phyloP scores from a whole-genome alignment of 2,888 invertebrate species.

The Sclerodermus sp. region DNA sequence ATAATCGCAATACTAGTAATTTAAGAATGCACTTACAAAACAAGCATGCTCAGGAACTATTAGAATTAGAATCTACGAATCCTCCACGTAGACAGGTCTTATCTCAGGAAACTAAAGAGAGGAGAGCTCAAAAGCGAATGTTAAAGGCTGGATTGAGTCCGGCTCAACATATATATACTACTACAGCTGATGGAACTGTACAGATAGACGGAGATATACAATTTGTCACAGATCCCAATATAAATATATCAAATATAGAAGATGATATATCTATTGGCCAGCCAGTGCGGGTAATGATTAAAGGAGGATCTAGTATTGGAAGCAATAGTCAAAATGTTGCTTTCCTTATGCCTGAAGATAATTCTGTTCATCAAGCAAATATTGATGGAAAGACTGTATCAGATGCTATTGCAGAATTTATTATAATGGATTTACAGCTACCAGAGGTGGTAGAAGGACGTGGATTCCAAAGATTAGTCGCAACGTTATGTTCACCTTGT shows the following conservation, averaged over 20 bases:
- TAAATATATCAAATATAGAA: constrained; percentile 47
- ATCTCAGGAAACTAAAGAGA: constrained; percentile 48
- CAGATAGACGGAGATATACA: constrained; percentile 56
- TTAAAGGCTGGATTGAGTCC: constrained; percentile 40
- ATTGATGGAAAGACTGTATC: constrained; percentile 54
- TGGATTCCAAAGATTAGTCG: constrained; percentile 58
- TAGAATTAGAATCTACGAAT: constrained; percentile 49
- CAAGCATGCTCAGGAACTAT: constrained; percentile 55
- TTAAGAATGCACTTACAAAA: constrained; percentile 60
- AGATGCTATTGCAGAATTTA: constrained; percentile 58
- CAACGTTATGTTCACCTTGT: constrained; percentile 56
- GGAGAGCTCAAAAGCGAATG: constrained; percentile 46
- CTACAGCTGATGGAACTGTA: constrained; percentile 54
- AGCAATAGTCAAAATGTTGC: constrained; percentile 43
- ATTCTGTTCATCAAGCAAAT: constrained; percentile 34
- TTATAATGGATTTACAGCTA: constrained; percentile 58
- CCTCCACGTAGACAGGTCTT: constrained; percentile 46
- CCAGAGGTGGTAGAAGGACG: constrained; percentile 59
- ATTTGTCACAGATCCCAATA: constrained; percentile 53
- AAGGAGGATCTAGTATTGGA: constrained; percentile 28
- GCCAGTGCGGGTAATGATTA: constrained; percentile 45
- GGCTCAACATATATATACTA: constrained; percentile 53
- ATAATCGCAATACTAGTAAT: constrained; percentile 61
- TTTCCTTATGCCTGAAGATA: constrained; percentile 49
- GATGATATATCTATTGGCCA: constrained; percentile 45